Evolutionary conservation across 2,113 vertebrate species (phyloP).

Genomic region (Cercocebus atys): DNA sequence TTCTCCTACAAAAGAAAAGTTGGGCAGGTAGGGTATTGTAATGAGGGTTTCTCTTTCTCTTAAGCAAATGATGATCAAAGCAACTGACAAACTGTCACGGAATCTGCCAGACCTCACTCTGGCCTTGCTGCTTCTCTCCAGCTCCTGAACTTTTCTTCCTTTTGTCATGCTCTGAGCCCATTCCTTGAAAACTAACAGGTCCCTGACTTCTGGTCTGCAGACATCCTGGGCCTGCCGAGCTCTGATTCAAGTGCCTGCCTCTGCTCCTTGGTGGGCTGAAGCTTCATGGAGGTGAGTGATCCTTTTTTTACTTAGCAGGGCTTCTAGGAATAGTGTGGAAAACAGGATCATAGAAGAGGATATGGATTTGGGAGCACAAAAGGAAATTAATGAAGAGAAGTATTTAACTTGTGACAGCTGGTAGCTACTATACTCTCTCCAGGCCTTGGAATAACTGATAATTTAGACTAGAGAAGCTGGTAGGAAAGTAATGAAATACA

Average conservation of each 20-base stretch:
- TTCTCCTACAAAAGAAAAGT: background rate
- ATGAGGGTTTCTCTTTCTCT: constrained; percentile 31
- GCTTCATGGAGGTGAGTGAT: constrained; percentile 64
- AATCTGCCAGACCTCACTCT: constrained; percentile 51
- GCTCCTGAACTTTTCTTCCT: background rate
- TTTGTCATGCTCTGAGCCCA: background rate
- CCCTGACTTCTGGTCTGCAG: background rate
- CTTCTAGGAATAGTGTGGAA: background rate
- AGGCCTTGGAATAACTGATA: background rate
- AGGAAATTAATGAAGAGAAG: background rate
- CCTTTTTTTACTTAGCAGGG: background rate
- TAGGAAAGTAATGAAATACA: constrained; percentile 43
- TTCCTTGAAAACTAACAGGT: background rate
- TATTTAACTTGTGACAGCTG: constrained; percentile 25
- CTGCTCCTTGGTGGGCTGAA: constrained; percentile 6
- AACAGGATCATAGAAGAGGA: background rate
- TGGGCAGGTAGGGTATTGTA: background rate
- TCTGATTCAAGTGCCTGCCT: background rate
- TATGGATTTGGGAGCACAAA: background rate
- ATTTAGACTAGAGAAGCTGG: constrained; percentile 3
- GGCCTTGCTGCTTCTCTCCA: background rate
- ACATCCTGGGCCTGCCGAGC: background rate
- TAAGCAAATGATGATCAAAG: constrained; percentile 47
- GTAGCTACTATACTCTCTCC: background rate
- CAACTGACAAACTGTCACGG: constrained; percentile 80